Conservation (phyloP, 2,888 invertebrate species). For the Lycia hirtaria region DNA sequence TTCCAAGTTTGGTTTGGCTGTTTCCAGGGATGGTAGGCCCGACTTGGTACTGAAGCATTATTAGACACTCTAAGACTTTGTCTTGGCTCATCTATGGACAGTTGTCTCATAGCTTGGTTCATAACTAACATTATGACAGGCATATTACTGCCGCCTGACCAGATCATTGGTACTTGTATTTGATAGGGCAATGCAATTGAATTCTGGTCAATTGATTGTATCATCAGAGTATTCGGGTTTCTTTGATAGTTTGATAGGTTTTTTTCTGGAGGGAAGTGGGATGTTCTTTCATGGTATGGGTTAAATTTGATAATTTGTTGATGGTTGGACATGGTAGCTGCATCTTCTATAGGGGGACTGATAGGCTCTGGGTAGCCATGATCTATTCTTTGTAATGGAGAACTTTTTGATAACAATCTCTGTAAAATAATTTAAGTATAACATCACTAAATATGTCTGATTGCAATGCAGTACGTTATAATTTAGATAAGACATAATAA, state of each 20-base stretch:
- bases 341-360: conserved; percentile 40
- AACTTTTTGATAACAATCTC: conserved; percentile 13
- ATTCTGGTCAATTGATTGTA: background rate
- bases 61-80: background rate
- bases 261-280: background rate
- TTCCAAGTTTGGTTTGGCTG: background rate
- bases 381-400: conserved; percentile 5
- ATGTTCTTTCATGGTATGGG: background rate
- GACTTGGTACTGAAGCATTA: background rate
- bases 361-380: conserved; percentile 51
- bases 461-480: no score
- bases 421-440: no score
- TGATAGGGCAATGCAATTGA: background rate
- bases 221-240: background rate
- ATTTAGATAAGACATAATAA: no score
- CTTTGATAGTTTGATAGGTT: background rate
- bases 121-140: conserved; percentile 3
- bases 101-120: conserved; percentile 1
- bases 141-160: background rate
- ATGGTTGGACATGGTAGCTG: background rate
- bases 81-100: background rate
- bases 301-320: background rate
- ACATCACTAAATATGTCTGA: no score
- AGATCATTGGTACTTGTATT: background rate
- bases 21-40: no score